Evolutionary conservation across 2,797 vertebrate species (phyloP).

Genomic region (Gadopsis marmoratus): DNA sequence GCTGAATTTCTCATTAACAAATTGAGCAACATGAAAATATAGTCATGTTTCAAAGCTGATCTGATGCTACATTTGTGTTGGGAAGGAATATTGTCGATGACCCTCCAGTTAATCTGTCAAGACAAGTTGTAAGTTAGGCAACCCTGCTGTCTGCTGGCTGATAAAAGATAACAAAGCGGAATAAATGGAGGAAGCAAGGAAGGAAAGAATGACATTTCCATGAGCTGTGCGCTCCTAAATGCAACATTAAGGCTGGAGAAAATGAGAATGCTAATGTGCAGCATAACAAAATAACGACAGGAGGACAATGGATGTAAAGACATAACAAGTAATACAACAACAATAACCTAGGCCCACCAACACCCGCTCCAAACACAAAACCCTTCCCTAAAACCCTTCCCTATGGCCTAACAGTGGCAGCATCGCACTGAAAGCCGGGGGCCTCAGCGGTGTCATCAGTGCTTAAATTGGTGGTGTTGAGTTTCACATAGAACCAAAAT

Average conservation of each 20-base stretch:
- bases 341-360: conserved; percentile 10
- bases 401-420: conserved; percentile 2
- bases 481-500: conserved; percentile 71
- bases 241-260: conserved; percentile 21
- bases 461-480: conserved; percentile 61
- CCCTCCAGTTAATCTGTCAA: conserved; percentile 7
- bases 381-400: background rate
- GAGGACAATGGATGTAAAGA: conserved; percentile 42
- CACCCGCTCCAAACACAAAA: conserved; percentile 1
- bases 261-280: conserved; percentile 11
- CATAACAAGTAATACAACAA: conserved; percentile 34
- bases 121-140: background rate
- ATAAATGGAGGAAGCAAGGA: conserved; percentile 19
- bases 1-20: background rate
- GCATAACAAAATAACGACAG: conserved; percentile 19
- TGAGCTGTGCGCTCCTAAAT: background rate
- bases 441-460: conserved; percentile 60
- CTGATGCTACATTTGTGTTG: background rate
- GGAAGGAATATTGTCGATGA: background rate
- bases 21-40: background rate
- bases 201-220: background rate
- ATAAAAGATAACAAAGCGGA: conserved; percentile 23
- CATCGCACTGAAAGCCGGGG: conserved; percentile 23
- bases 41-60: conserved; percentile 6
- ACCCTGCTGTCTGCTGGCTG: conserved; percentile 14